Conservation (phyloP, 2,797 vertebrate genomes). For the Manis javanica region DNA sequence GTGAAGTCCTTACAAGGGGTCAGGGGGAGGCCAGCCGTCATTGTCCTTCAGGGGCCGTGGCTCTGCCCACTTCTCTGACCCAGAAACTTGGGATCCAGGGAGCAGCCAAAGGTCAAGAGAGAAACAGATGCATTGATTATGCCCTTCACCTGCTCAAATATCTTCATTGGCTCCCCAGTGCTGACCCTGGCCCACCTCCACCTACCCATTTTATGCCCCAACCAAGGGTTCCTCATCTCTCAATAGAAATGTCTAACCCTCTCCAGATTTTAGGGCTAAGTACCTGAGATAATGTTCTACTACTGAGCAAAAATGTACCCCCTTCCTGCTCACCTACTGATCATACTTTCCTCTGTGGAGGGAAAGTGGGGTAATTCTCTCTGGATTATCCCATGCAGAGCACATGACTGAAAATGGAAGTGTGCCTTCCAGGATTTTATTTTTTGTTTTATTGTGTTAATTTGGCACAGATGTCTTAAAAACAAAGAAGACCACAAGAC, state of each 20-base stretch:
- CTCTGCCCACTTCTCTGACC: not conserved
- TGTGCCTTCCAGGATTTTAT: not conserved
- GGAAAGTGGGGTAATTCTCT: not conserved
- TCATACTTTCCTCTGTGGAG: not conserved
- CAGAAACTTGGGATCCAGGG: not conserved
- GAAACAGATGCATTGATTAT: not conserved
- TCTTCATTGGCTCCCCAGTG: not conserved
- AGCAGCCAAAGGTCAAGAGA: not conserved
- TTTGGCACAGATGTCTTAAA: not conserved
- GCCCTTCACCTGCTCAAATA: not conserved
- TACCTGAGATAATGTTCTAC: not conserved
- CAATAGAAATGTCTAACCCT: not conserved
- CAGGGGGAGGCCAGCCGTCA: not conserved
- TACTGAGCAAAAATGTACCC: not conserved
- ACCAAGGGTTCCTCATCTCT: not conserved
- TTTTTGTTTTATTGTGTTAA: not conserved
- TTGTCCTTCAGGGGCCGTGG: not conserved
- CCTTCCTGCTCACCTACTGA: not conserved
- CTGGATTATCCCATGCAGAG: not conserved
- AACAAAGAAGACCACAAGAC: no score
- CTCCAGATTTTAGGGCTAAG: not conserved
- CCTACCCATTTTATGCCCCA: not conserved
- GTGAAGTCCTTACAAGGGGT: not conserved
- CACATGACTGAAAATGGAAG: not conserved
- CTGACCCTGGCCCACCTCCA: rapidly evolving